Evolutionary conservation across 2,888 invertebrate genomes (phyloP), one percentile per base, ranked within the genome.

Genomic region (Aphidoletes aphidimyza): DNA sequence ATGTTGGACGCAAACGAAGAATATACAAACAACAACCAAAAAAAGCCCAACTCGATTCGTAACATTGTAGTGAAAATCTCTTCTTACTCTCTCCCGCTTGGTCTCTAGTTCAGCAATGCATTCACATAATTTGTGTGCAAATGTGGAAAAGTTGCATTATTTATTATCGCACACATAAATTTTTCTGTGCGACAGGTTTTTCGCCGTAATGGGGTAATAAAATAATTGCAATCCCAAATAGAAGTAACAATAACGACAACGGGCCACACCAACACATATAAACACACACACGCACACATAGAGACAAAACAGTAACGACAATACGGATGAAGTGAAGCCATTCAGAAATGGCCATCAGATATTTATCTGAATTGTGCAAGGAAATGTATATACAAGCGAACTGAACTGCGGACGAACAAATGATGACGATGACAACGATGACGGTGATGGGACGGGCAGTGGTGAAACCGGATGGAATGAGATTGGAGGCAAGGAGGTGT

Each of bases 61-160:
- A 30, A 30, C 69, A 69, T 30, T 69, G 34, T 69, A 69, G n/a
- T 69, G 69, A 69, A 17, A 11, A 14, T 1, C 14, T n/a, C n/a
- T n/a, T n/a, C n/a, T n/a, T n/a, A n/a, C n/a, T n/a, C n/a, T n/a
- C n/a, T n/a, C n/a, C n/a, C n/a, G n/a, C n/a, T n/a, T n/a, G n/a
- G n/a, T n/a, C n/a, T n/a, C n/a, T n/a, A n/a, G 69, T 69, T 69
- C 34, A 30, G 69, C n/a, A 69, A 30, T 69, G 69, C 69, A 69
- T 69, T 69, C 69, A 69, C 69, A 69, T 69, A 69, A 69, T 69
- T 69, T 69, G 69, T 69, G 69, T 69, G 69, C 69, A 69, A 69
- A 69, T 69, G 30, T 30, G 69, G 69, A 69, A 69, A 69, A 69
- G 69, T 69, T 69, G 26, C 69, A 69, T 69, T 69, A 69, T 69